A percentile compares a stretch with the other conserved stretches of the same genome.
These are phyloP conservation scores for Nansenia antarctica DNA, from an alignment of 2,113 vertebrate species.

Conservation along the genomic window DNA sequence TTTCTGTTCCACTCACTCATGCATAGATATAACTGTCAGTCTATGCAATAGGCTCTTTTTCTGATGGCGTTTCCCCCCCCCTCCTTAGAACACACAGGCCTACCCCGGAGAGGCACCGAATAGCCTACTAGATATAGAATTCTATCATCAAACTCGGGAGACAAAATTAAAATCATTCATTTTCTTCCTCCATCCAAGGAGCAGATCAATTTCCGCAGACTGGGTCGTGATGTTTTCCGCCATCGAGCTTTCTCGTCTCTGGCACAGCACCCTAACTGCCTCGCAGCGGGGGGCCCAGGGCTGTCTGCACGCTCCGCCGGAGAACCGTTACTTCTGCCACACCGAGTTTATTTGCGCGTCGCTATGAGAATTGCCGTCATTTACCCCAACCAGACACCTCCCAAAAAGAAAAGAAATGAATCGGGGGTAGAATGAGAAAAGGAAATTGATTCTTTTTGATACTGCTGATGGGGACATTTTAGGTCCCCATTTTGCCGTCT, in stretches of 20 bases:
- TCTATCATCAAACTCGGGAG: conserved; percentile 70
- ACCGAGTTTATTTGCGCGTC: conserved; percentile 80
- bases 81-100: conserved; percentile 58
- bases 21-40: conserved; percentile 68
- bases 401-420: conserved; percentile 73
- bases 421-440: conserved; percentile 64
- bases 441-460: conserved; percentile 79
- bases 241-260: conserved; percentile 77
- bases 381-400: conserved; percentile 72
- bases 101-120: conserved; percentile 60
- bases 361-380: conserved; percentile 82
- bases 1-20: conserved; percentile 71
- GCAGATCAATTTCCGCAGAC: conserved; percentile 83
- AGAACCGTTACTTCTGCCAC: conserved; percentile 78
- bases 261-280: conserved; percentile 74
- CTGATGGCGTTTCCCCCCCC: conserved; percentile 49
- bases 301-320: conserved; percentile 74
- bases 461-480: conserved; percentile 65
- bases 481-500: conserved; percentile 64
- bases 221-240: conserved; percentile 77
- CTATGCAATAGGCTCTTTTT: conserved; percentile 54
- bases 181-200: conserved; percentile 76
- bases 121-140: conserved; percentile 60
- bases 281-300: conserved; percentile 73
- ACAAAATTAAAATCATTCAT: conserved; percentile 79